Conservation (phyloP, 37 sponge, comb jelly and placozoan genomes). For the Cliona cf. orientalis region DNA sequence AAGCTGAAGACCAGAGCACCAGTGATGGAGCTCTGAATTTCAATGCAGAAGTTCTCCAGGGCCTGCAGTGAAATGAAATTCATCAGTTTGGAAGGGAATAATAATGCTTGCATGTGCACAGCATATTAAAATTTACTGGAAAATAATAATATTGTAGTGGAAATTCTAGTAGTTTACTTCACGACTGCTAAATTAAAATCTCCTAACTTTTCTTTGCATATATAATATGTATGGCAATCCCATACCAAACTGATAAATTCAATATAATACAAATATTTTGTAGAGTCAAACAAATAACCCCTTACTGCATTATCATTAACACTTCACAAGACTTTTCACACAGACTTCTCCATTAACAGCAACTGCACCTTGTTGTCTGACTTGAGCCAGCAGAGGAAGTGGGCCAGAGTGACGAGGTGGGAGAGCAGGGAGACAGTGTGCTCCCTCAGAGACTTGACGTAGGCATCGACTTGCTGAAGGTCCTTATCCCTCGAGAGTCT, state of each 20-base stretch:
- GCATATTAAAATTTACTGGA: too few relatives aligned
- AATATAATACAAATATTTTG: background rate
- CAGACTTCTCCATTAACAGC: background rate
- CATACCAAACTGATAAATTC: too few relatives aligned
- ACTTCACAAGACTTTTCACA: background rate
- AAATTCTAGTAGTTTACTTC: too few relatives aligned
- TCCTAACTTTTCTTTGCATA: too few relatives aligned
- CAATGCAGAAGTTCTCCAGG: constrained; percentile 49
- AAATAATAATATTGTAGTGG: too few relatives aligned
- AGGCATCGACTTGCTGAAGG: background rate
- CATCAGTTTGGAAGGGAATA: too few relatives aligned
- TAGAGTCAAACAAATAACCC: background rate
- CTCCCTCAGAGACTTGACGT: constrained; percentile 29
- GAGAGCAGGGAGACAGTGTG: constrained; percentile 34
- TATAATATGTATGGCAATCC: too few relatives aligned
- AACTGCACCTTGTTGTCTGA: constrained; percentile 43
- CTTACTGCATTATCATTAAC: too few relatives aligned
- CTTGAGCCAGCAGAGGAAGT: constrained; percentile 46
- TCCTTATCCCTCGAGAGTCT: background rate
- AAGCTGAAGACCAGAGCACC: constrained; percentile 30
- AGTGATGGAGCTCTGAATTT: constrained; percentile 29
- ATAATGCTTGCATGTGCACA: too few relatives aligned
- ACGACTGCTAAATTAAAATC: too few relatives aligned
- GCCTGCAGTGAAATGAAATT: constrained; percentile 10
- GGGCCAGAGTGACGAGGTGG: constrained; percentile 32